These are phyloP conservation scores for Argya squamiceps DNA, from an alignment of 2,797 vertebrate genomes.

Conservation along the genomic window DNA sequence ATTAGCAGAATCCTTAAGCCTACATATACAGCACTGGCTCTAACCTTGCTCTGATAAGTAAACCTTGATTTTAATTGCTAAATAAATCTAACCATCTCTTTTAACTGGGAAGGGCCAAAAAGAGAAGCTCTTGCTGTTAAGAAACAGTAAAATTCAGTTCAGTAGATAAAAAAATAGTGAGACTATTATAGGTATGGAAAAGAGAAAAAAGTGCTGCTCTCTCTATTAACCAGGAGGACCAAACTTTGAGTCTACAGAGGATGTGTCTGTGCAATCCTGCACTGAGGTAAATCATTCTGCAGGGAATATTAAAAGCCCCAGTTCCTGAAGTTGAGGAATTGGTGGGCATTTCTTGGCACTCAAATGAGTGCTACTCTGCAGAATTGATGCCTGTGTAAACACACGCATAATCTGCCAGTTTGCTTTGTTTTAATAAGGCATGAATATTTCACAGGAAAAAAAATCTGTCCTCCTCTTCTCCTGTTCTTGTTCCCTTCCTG, in stretches of 20 bases:
- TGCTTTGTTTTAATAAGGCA: conserved; percentile 13
- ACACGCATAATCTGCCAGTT: background rate
- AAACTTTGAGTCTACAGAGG: background rate
- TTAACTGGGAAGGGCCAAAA: conserved; percentile 5
- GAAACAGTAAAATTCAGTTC: background rate
- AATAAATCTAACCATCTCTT: conserved; percentile 20
- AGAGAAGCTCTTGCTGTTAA: background rate
- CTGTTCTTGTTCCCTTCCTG: background rate
- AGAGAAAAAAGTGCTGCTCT: background rate
- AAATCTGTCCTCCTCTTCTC: background rate
- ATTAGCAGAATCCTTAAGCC: conserved; percentile 68
- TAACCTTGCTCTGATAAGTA: conserved; percentile 12
- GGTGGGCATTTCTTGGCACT: background rate
- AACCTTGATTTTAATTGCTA: conserved; percentile 52
- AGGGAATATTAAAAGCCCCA: background rate
- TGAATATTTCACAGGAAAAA: background rate
- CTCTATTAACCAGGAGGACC: background rate
- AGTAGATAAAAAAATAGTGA: background rate
- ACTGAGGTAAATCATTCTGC: background rate
- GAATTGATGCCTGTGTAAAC: background rate
- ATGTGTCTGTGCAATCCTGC: background rate
- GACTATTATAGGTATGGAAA: background rate
- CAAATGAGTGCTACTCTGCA: background rate
- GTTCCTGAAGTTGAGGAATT: background rate
- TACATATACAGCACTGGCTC: background rate